Evolutionary conservation across 2,888 invertebrate species (phyloP).

Genomic region (Dromius quadrimaculatus): DNA sequence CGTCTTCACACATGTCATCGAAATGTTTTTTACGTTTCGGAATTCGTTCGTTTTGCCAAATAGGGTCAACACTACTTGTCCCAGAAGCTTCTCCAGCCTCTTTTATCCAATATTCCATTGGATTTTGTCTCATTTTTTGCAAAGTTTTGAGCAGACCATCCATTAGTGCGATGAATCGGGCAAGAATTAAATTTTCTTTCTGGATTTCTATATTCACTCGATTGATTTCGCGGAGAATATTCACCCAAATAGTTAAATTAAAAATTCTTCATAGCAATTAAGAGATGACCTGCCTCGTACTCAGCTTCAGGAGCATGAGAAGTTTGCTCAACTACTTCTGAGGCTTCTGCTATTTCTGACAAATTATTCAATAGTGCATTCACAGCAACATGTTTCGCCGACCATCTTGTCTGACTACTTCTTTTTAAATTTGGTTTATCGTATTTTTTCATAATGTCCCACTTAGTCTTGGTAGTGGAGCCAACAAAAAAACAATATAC

Average conservation of each 20-base stretch:
- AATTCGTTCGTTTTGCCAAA: not conserved
- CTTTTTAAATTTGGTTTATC: constrained; percentile 49
- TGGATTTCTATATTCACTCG: not conserved
- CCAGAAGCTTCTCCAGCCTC: not conserved
- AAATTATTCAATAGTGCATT: constrained; percentile 35
- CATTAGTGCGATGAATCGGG: not conserved
- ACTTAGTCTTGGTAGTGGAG: constrained; percentile 28
- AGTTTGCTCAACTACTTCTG: constrained; percentile 34
- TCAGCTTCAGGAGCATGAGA: constrained; percentile 47
- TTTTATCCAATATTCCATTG: not conserved
- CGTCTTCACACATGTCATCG: not conserved
- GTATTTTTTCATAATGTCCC: constrained; percentile 35
- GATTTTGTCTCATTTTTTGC: not conserved
- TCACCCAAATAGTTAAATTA: not conserved
- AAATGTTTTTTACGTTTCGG: not conserved
- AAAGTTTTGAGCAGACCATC: not conserved
- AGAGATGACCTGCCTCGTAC: constrained; percentile 44
- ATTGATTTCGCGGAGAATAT: not conserved
- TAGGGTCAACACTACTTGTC: not conserved
- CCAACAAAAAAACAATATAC: constrained; percentile 38
- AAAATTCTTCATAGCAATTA: constrained; percentile 41
- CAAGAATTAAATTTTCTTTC: not conserved
- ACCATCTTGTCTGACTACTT: constrained; percentile 52
- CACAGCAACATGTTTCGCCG: constrained; percentile 44
- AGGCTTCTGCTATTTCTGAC: constrained; percentile 11